phyloP scores from a whole-genome alignment of 2,113 vertebrate species.

The Rallus limicola region DNA sequence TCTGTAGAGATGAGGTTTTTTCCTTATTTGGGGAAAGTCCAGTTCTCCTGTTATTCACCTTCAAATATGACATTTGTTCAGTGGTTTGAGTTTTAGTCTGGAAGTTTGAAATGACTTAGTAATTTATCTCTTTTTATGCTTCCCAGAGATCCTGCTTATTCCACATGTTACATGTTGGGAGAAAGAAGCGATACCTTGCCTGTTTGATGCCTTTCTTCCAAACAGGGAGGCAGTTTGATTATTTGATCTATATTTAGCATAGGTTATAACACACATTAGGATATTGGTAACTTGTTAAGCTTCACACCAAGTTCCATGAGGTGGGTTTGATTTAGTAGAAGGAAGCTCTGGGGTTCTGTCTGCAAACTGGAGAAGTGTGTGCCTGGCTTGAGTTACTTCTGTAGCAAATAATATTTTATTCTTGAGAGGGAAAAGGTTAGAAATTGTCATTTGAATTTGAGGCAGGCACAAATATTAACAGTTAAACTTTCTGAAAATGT shows the following conservation, averaged over 20 bases:
- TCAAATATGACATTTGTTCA: not conserved
- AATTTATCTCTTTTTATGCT: not conserved
- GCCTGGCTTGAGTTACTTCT: not conserved
- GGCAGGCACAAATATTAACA: not conserved
- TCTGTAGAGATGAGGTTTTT: not conserved
- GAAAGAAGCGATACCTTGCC: not conserved
- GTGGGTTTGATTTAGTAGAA: not conserved
- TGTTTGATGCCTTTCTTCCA: not conserved
- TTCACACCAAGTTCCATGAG: fast-evolving
- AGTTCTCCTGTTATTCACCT: not conserved
- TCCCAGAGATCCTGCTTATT: not conserved
- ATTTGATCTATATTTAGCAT: not conserved
- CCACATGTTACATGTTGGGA: not conserved
- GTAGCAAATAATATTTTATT: not conserved
- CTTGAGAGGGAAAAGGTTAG: not conserved
- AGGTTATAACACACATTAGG: not conserved
- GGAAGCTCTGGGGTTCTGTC: not conserved
- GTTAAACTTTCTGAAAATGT: not conserved
- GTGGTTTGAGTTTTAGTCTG: not conserved
- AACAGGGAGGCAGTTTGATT: not conserved
- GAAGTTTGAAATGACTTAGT: not conserved
- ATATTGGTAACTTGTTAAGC: not conserved
- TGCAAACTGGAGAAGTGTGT: not conserved
- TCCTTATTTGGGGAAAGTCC: not conserved
- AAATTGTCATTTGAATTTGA: not conserved